phyloP scores from a whole-genome alignment of 30 jellyfish, hydroid and myxozoan species.

The Pelagia noctiluca region DNA sequence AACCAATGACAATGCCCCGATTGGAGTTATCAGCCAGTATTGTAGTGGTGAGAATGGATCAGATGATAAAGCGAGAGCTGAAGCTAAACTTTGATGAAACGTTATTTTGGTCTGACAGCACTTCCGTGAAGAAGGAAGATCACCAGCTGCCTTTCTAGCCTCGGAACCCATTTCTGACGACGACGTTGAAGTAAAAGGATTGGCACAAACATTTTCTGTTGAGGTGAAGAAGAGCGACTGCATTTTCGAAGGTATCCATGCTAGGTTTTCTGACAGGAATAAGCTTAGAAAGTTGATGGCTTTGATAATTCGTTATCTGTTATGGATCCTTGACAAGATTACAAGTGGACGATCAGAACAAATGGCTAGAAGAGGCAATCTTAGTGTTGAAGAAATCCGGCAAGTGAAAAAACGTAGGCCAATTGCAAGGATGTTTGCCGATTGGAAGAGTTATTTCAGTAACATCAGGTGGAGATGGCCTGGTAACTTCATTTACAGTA shows the following conservation, averaged over 20 bases:
- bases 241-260: neutral
- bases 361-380: no score
- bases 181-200: constrained; percentile 6
- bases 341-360: no score
- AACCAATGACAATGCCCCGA: neutral
- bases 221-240: neutral
- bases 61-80: neutral
- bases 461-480: no score
- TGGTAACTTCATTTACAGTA: no score
- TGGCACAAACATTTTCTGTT: neutral
- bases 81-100: neutral
- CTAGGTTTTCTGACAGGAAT: constrained; percentile 4
- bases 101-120: neutral
- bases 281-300: constrained; percentile 16
- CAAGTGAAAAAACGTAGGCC: no score
- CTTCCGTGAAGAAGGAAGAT: neutral
- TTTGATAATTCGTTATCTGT: neutral
- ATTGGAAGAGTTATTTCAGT: no score
- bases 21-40: neutral
- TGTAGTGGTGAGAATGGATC: neutral
- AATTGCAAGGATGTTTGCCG: no score
- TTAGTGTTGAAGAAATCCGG: no score
- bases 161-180: neutral
- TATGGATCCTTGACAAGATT: neutral
- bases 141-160: neutral